phyloP scores from a whole-genome alignment of 2,888 invertebrate genomes.

The Carpatolechia fugitivella region DNA sequence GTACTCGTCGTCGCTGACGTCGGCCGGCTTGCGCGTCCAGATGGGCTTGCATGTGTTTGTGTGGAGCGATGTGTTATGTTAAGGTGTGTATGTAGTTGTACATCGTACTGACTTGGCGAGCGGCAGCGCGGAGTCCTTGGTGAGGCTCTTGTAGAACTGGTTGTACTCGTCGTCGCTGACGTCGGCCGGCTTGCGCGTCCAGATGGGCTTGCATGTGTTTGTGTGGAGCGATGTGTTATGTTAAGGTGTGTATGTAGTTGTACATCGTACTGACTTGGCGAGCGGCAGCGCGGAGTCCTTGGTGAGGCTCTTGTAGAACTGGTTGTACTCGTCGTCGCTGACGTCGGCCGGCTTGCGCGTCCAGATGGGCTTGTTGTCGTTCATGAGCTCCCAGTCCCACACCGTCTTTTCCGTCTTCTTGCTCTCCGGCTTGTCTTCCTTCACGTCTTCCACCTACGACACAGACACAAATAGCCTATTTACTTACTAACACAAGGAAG shows the following conservation, averaged over 20 bases:
- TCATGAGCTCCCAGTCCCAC: conserved; percentile 98
- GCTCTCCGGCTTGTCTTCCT: conserved; percentile 83
- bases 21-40: too few relatives aligned
- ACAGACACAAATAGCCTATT: not conserved
- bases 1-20: too few relatives aligned
- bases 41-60: too few relatives aligned
- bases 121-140: conserved; percentile 92
- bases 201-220: conserved; percentile 86
- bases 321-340: conserved; percentile 92
- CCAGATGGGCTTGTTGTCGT: conserved; percentile 99
- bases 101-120: conserved; percentile 80
- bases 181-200: conserved; percentile 94
- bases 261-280: conserved; percentile 71
- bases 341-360: conserved; percentile 94
- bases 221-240: not conserved
- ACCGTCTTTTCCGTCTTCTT: conserved; percentile 96
- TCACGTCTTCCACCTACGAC: conserved; percentile 85
- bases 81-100: too few relatives aligned
- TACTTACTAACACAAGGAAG: too few relatives aligned
- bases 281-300: conserved; percentile 92
- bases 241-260: too few relatives aligned
- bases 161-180: conserved; percentile 94
- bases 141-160: conserved; percentile 96
- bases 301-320: conserved; percentile 97
- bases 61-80: not conserved